Evolutionary conservation across 2,797 vertebrate genomes (phyloP), one percentile per base, ranked within the genome.

Genomic region (Molossus alvarezi): DNA sequence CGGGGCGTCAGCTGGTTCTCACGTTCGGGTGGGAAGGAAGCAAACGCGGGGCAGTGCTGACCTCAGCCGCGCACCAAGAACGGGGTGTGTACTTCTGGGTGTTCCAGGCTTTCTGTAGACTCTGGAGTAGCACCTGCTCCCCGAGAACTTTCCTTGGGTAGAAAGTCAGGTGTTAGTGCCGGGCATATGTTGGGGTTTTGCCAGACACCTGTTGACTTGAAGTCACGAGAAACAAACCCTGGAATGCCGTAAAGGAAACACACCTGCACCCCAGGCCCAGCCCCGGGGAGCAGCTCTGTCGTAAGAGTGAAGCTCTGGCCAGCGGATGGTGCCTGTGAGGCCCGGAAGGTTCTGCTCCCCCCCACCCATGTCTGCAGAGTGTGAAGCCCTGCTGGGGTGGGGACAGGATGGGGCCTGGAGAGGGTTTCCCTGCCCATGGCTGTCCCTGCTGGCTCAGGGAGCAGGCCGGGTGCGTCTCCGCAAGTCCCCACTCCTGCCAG

Each of bases 21-120:
- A 9, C 0, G 10, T 41, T 58, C 0, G 2, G 14, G 6, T 5
- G 33, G 9, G 6, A 48, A 14, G 41, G 71, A 79, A 33, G 3
- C 65, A 15, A 53, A 12, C 17, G 0, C 0, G 0, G 0, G n/a
- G 21, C 20, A 20, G 15, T 5, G 17, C 45, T 9, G 5, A 25
- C 33, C 80, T 15, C 0, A 0, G 12, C 6, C 37, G 1, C 18
- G 3, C 21, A 1, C 58, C 2, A 37, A 73, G 57, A 45, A 41
- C 2, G 1, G 27, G 20, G 57, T 29, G 0, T 25, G 4, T 8
- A 4, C 9, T 72, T 57, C 71, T 84, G 55, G 9, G 41, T 72
- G 33, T 53, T 33, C 53, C 10, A 14, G 73, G 53, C 64, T 75
- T 87, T 21, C 33, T 25, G 0, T 48, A 41, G 62, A 55, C 33